phyloP scores from a whole-genome alignment of 2,113 vertebrate genomes.

The Opisthocomus hoazin region DNA sequence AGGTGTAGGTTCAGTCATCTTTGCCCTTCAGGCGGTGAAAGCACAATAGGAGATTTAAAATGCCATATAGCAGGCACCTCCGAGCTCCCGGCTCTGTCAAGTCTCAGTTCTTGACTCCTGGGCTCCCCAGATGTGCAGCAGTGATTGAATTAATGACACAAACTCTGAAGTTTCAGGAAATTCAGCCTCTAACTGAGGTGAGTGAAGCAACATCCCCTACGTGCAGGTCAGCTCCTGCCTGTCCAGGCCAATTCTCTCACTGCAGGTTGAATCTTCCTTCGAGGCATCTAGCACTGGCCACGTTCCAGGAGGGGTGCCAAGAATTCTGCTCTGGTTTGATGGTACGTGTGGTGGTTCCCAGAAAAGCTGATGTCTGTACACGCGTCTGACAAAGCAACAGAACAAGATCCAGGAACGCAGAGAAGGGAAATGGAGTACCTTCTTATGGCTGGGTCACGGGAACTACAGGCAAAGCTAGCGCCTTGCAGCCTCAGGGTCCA shows the following conservation, averaged over 20 bases:
- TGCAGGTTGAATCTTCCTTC: not conserved
- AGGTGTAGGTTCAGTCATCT: not conserved
- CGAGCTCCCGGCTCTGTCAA: not conserved
- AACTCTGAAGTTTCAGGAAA: not conserved
- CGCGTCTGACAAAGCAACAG: not conserved
- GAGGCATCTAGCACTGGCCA: not conserved
- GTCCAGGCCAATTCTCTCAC: not conserved
- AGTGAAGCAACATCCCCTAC: not conserved
- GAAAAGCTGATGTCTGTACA: not conserved
- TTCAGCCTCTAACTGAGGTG: not conserved
- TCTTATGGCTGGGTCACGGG: not conserved
- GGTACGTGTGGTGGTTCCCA: not conserved
- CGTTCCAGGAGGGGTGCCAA: not conserved
- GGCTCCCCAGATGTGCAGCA: not conserved
- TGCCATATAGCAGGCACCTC: not conserved
- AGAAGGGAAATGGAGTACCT: not conserved
- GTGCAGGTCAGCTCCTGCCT: not conserved
- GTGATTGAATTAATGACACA: not conserved
- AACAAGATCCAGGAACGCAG: not conserved
- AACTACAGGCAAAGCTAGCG: not conserved
- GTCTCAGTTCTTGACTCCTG: not conserved
- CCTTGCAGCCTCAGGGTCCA: not conserved
- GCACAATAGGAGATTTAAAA: not conserved
- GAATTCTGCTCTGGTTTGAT: not conserved
- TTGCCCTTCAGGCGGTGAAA: not conserved